Conservation (phyloP, 35 echinoderm and acorn worm species). For the Acanthaster planci region DNA sequence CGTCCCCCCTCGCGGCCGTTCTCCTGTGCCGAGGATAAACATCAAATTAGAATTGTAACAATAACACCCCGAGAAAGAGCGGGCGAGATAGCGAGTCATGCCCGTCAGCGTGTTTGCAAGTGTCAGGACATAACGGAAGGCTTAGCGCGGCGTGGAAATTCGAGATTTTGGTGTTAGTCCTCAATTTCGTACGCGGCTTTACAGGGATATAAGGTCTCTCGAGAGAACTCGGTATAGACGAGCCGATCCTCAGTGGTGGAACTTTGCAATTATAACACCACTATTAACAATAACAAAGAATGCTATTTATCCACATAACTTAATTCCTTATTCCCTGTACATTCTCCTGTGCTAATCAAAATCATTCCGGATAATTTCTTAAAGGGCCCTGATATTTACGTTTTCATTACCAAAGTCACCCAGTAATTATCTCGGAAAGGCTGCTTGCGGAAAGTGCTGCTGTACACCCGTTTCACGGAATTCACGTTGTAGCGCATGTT, state of each 20-base stretch:
- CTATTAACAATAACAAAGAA: too few species aligned
- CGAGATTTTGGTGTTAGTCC: conserved; percentile 28
- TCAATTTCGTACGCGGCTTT: conserved; percentile 27
- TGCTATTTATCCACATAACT: too few species aligned
- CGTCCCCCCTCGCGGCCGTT: conserved; percentile 6
- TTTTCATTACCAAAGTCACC: too few species aligned
- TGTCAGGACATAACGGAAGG: conserved; percentile 16
- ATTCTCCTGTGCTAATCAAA: too few species aligned
- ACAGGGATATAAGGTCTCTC: conserved; percentile 18
- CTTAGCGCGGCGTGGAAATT: conserved; percentile 30
- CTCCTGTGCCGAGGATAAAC: conserved; percentile 15
- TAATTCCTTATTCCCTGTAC: too few species aligned
- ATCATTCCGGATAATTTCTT: too few species aligned
- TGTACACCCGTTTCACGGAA: too few species aligned
- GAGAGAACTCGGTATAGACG: neutral
- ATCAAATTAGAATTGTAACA: conserved; percentile 32
- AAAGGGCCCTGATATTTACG: too few species aligned
- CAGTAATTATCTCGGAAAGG: too few species aligned
- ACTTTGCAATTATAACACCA: too few species aligned
- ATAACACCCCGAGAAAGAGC: conserved; percentile 28
- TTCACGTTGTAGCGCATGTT: too few species aligned
- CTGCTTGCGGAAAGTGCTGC: too few species aligned
- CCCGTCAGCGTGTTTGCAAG: conserved; percentile 27
- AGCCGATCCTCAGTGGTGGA: neutral
- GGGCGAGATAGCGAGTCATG: neutral